Evolutionary conservation across 1,140 invertebrate genomes (phyloP).

Genomic region (Drosophila arawakana): DNA sequence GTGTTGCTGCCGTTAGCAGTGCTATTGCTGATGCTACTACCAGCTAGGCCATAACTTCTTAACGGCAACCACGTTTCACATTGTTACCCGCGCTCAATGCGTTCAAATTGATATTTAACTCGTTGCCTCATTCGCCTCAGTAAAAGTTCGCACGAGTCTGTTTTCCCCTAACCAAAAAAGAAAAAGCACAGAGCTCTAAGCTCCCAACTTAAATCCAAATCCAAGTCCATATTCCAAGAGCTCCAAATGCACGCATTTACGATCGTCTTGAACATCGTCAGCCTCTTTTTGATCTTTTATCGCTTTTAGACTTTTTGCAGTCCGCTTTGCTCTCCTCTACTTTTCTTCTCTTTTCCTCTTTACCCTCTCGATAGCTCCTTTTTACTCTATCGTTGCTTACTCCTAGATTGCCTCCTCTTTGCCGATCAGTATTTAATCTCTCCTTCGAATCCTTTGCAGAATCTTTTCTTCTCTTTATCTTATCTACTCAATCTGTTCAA

Average conservation of each 20-base stretch:
- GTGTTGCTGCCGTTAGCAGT: constrained; percentile 59
- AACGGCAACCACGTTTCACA: constrained; percentile 40
- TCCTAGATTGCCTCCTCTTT: neutral
- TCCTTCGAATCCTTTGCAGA: neutral
- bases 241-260: constrained; percentile 60
- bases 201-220: neutral
- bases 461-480: neutral
- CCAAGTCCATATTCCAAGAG: neutral
- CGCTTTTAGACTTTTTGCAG: neutral
- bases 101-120: constrained; percentile 61
- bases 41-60: constrained; percentile 11
- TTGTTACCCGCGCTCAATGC: constrained; percentile 21
- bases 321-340: neutral
- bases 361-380: neutral
- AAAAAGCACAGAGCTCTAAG: neutral
- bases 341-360: neutral
- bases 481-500: too few species aligned
- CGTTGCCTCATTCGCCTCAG: constrained; percentile 17
- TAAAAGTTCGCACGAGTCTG: constrained; percentile 58
- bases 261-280: constrained; percentile 34
- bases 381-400: neutral
- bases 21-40: constrained; percentile 9
- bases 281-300: constrained; percentile 4
- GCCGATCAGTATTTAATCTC: neutral
- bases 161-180: constrained; percentile 18